These are phyloP conservation scores for Drosophila meridiana DNA, from an alignment of 2,888 invertebrate species.

Conservation along the genomic window DNA sequence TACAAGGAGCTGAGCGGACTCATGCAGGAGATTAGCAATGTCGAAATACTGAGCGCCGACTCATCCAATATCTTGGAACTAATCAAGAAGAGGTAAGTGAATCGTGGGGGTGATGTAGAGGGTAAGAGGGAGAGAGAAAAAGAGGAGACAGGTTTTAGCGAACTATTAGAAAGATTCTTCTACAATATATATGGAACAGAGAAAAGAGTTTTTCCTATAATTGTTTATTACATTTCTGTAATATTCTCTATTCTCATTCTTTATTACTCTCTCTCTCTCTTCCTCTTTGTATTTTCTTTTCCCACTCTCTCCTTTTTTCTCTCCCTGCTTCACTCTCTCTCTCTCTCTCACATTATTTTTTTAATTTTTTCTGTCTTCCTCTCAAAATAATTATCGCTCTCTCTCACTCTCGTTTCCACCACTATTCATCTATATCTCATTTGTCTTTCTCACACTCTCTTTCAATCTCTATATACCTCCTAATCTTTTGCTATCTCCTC, in stretches of 20 bases:
- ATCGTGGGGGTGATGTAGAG: too few relatives aligned
- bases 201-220: neutral
- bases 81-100: constrained; percentile 89
- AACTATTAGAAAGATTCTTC: too few relatives aligned
- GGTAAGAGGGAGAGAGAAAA: too few relatives aligned
- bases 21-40: constrained; percentile 90
- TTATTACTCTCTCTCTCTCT: neutral
- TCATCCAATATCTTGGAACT: constrained; percentile 94
- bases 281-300: neutral
- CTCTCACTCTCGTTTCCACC: neutral
- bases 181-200: too few relatives aligned
- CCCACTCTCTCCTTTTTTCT: neutral
- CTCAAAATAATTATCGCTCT: too few relatives aligned
- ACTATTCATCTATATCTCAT: too few relatives aligned
- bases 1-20: constrained; percentile 90
- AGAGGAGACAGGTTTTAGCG: too few relatives aligned
- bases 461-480: neutral
- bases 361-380: too few relatives aligned
- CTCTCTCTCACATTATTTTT: too few relatives aligned
- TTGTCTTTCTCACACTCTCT: neutral
- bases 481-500: too few relatives aligned
- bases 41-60: constrained; percentile 91
- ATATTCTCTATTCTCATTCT: neutral
- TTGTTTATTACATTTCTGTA: too few relatives aligned
- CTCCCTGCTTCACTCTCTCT: too few relatives aligned